Percentiles rank a stretch among this genome's conserved stretches.
These are phyloP conservation scores for Hucho hucho DNA, from an alignment of 2,113 vertebrate genomes.

Conservation along the genomic window DNA sequence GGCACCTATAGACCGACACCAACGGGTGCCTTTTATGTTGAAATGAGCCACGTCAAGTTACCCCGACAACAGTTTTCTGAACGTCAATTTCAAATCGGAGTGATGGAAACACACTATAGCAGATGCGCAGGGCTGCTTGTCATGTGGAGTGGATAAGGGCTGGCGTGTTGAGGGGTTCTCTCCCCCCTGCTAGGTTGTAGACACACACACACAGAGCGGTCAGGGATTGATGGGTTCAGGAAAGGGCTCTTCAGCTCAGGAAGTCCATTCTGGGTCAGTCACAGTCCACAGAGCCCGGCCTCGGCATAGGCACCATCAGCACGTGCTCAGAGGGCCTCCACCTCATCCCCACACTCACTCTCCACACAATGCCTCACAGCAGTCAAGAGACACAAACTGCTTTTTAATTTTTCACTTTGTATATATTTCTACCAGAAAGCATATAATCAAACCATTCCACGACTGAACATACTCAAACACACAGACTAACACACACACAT, in stretches of 20 bases:
- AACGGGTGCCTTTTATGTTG: conserved; percentile 3
- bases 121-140: not conserved
- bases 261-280: conserved; percentile 72
- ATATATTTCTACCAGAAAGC: not conserved
- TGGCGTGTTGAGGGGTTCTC: no score
- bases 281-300: conserved; percentile 51
- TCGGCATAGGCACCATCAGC: conserved; percentile 58
- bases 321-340: conserved; percentile 49
- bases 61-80: not conserved
- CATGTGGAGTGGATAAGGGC: no score
- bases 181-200: not conserved
- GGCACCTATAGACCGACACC: conserved; percentile 6
- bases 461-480: not conserved
- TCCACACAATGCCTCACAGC: conserved; percentile 10
- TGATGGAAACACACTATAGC: no score
- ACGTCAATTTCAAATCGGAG: not conserved
- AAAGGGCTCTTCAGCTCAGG: conserved; percentile 63
- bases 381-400: not conserved
- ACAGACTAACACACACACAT: not conserved
- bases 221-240: conserved; percentile 70
- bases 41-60: not conserved
- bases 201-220: not conserved
- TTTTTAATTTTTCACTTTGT: not conserved
- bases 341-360: conserved; percentile 8
- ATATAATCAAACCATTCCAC: not conserved